A percentile compares a stretch with the other conserved stretches of the same genome.
Conservation (phyloP, 2,113 vertebrate species). For the Chionodraco myersi region DNA sequence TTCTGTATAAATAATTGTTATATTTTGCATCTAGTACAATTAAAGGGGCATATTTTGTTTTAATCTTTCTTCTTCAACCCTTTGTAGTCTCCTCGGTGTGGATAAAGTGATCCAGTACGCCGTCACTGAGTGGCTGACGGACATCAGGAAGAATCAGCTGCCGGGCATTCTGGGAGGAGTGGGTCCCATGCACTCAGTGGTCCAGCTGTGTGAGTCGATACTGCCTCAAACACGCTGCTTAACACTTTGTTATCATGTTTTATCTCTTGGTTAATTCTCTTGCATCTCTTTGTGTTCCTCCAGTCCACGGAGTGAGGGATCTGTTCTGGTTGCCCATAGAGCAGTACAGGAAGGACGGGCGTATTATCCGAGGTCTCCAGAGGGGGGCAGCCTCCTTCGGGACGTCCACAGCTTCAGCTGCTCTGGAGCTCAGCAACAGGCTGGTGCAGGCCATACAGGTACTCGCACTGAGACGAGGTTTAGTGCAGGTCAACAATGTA, state of each 20-base stretch:
- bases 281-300: constrained; percentile 1
- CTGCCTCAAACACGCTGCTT: background rate
- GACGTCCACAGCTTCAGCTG: constrained; percentile 91
- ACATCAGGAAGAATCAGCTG: constrained; percentile 94
- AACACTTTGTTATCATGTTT: constrained; percentile 3
- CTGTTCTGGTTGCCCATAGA: constrained; percentile 95
- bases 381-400: constrained; percentile 93
- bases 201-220: constrained; percentile 91
- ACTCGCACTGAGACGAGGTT: background rate
- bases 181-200: constrained; percentile 93
- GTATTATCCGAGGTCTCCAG: constrained; percentile 93
- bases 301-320: constrained; percentile 93
- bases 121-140: constrained; percentile 91
- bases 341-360: constrained; percentile 93
- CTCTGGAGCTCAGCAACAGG: constrained; percentile 93
- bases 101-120: constrained; percentile 94
- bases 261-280: background rate
- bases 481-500: background rate
- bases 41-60: no score
- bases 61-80: constrained; percentile 5
- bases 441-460: constrained; percentile 95
- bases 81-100: constrained; percentile 88
- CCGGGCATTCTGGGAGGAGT: constrained; percentile 93
- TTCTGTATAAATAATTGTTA: constrained; percentile 9
- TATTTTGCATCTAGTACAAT: background rate